These are phyloP conservation scores for Opisthocomus hoazin DNA, from an alignment of 2,113 vertebrate genomes.

Conservation along the genomic window DNA sequence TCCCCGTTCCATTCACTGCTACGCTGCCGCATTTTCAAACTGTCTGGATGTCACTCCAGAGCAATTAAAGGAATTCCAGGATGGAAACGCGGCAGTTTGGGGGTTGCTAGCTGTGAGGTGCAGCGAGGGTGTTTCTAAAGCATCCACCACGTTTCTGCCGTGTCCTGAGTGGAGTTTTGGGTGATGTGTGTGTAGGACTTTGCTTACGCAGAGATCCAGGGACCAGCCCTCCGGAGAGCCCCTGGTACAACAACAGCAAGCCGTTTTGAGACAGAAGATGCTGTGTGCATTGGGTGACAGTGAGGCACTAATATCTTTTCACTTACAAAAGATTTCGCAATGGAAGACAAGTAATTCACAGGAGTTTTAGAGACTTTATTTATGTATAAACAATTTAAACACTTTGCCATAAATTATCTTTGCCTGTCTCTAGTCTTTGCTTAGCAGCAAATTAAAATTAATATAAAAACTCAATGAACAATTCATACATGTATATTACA, in stretches of 20 bases:
- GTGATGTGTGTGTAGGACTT: neutral
- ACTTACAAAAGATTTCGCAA: conserved; percentile 50
- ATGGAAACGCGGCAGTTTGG: neutral
- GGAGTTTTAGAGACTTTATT: conserved; percentile 99
- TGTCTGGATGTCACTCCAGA: neutral
- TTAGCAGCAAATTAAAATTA: conserved; percentile 97
- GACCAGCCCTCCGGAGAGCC: neutral
- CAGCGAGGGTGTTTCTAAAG: neutral
- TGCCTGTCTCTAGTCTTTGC: conserved; percentile 99
- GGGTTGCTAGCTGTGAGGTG: neutral
- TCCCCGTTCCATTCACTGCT: neutral
- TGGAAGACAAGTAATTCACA: conserved; percentile 92
- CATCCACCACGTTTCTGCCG: neutral
- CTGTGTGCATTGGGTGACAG: neutral
- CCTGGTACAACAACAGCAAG: neutral
- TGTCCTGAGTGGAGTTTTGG: neutral
- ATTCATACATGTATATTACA: conserved; percentile 99
- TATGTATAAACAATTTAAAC: conserved; percentile 99
- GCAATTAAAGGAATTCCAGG: neutral
- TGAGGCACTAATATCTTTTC: neutral
- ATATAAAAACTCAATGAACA: conserved; percentile 99
- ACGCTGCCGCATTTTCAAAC: neutral
- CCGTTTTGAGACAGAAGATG: accelerated
- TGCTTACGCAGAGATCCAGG: neutral
- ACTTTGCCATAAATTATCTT: conserved; percentile 99